These are phyloP conservation scores for Natrix natrix DNA, from an alignment of 2,797 vertebrate genomes.

Conservation along the genomic window DNA sequence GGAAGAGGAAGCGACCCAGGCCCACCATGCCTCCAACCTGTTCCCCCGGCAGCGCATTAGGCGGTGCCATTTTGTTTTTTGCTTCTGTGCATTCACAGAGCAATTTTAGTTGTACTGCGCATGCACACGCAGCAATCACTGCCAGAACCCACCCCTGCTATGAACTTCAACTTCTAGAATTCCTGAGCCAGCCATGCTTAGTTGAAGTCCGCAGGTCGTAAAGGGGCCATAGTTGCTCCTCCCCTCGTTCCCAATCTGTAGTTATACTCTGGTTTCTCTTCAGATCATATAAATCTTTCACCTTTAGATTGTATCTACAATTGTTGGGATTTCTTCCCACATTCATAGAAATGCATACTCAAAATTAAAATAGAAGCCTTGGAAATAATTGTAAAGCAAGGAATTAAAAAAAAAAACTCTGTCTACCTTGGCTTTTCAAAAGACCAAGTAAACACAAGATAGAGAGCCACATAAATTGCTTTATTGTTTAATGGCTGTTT, in stretches of 20 bases:
- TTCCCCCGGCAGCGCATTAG: no score
- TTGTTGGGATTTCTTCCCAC: neutral
- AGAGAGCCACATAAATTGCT: slow-evolving; percentile 50
- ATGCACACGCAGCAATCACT: no score
- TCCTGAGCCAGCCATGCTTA: neutral
- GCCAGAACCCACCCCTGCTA: no score
- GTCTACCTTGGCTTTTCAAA: slow-evolving; percentile 34
- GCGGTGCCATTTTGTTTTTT: no score
- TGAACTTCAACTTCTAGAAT: neutral
- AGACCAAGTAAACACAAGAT: slow-evolving; percentile 50
- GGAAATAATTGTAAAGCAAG: neutral
- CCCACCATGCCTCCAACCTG: no score
- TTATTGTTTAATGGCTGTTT: slow-evolving; percentile 54
- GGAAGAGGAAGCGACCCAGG: no score
- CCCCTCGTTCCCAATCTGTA: neutral
- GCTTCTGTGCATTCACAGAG: no score
- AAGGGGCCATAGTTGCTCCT: neutral
- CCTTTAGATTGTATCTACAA: neutral
- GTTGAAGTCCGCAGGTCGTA: neutral
- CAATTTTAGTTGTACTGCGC: no score
- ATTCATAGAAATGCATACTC: neutral
- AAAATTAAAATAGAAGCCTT: neutral
- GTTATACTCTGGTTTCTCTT: neutral
- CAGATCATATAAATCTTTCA: neutral
- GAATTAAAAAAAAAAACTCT: neutral